These are phyloP conservation scores for Leptinotarsa undecemlineata DNA, from an alignment of 1,140 invertebrate species.

Conservation along the genomic window DNA sequence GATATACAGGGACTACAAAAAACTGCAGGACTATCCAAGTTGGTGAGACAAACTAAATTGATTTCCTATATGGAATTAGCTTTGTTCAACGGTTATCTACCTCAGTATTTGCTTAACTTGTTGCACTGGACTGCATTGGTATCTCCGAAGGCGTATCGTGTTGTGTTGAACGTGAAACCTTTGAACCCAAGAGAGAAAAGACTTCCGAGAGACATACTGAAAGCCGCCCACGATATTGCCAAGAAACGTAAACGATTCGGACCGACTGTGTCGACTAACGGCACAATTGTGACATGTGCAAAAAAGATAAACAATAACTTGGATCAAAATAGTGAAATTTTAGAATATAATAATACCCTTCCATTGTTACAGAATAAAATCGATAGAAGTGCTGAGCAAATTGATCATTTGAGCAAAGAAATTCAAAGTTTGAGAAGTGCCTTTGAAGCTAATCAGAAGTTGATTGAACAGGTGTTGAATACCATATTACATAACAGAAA, in stretches of 20 bases:
- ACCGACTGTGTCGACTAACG: constrained; percentile 66
- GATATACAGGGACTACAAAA: constrained; percentile 79
- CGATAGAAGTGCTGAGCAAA: constrained; percentile 65
- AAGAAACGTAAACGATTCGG: constrained; percentile 70
- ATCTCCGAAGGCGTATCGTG: constrained; percentile 75
- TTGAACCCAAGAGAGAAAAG: constrained; percentile 79
- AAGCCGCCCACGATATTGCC: constrained; percentile 74
- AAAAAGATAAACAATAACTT: constrained; percentile 67
- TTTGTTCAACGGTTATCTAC: constrained; percentile 70
- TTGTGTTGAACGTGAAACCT: constrained; percentile 77
- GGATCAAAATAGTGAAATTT: constrained; percentile 57
- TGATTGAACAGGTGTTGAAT: constrained; percentile 25
- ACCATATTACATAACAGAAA: constrained; percentile 32
- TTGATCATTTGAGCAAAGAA: constrained; percentile 64
- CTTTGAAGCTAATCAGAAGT: constrained; percentile 44
- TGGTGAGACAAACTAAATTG: constrained; percentile 77
- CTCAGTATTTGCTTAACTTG: constrained; percentile 70
- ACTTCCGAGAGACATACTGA: constrained; percentile 73
- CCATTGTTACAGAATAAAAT: constrained; percentile 64
- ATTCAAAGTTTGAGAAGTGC: constrained; percentile 63
- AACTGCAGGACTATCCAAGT: constrained; percentile 73
- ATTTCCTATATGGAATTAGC: constrained; percentile 76
- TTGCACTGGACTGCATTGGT: constrained; percentile 75
- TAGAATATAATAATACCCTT: constrained; percentile 57
- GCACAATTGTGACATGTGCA: constrained; percentile 58